Evolutionary conservation across 2,888 invertebrate species (phyloP).

Genomic region (Orthosia incerta): DNA sequence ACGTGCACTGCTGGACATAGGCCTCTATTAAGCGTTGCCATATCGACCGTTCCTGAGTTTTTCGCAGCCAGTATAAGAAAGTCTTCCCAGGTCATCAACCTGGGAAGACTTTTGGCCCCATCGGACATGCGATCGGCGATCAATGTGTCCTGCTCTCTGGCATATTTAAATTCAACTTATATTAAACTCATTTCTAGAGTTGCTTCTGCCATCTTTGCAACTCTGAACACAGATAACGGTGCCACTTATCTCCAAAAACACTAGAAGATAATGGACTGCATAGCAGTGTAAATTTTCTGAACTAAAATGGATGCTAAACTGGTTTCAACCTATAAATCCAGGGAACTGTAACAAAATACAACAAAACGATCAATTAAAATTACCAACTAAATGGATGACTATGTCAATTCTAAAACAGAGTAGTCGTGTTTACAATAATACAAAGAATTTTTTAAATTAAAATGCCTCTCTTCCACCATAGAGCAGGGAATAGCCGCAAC

Average conservation of each 20-base stretch:
- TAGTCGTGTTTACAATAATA: slow-evolving; percentile 35
- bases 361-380: slow-evolving; percentile 38
- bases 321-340: not conserved
- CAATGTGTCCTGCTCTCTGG: not conserved
- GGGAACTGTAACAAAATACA: not conserved
- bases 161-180: too few relatives aligned
- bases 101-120: too few relatives aligned
- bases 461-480: slow-evolving; percentile 6
- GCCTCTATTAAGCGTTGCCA: too few relatives aligned
- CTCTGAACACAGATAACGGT: not conserved
- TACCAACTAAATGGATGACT: slow-evolving; percentile 37
- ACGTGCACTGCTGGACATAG: too few relatives aligned
- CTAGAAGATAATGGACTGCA: not conserved
- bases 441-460: slow-evolving; percentile 35
- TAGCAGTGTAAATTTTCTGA: not conserved
- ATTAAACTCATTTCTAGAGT: too few relatives aligned
- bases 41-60: too few relatives aligned
- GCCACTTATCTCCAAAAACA: not conserved
- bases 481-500: not conserved
- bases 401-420: slow-evolving; percentile 31
- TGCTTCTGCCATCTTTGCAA: not conserved
- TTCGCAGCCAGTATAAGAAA: too few relatives aligned
- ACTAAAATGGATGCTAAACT: not conserved
- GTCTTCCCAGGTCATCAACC: too few relatives aligned
- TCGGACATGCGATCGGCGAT: not conserved